Base-by-base conservation (phyloP, 2,113 vertebrate species). In the Maccullochella peelii region DNA sequence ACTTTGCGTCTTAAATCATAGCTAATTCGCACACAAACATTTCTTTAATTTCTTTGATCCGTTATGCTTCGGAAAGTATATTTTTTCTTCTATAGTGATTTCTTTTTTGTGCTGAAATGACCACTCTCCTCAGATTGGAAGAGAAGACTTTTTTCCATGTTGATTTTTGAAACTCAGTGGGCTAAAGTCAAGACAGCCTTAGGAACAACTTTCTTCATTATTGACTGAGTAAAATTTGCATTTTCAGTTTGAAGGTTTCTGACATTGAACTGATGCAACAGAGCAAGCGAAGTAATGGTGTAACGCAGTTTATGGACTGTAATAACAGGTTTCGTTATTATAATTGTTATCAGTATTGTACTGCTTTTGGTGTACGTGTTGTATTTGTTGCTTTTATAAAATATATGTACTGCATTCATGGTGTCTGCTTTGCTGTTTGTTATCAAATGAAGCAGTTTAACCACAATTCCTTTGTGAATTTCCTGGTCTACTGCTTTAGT, bases 161-260 rank as follows among this genome's bases (percentile, higher is more conserved):
- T 82, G 18, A 77, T 80, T 83, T 88, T 23, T 47, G 1, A 72
- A 58, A 83, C 50, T 75, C 49, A 54, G n/a, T 25, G 36, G 58
- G 73, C 65, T 40, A 44, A 72, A 80, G 27, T 33, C 42, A 69
- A 55, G 54, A 44, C 16, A 14, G 59, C 62, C 73, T n/a, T 3
- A 21, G 61, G 44, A 49, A 54, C 27, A 3, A 52, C 55, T 73
- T n/a, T 14, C 63, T 74, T 77, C 44, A 67, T 40, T 69, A 62
- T 8, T 15, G 30, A 54, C 50, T n/a, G 55, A 68, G 70, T 36
- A 36, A 62, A 87, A 54, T 84, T 23, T 44, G 42, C 40, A 63
- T 79, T 87, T 85, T 57, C 9, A 1, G 61, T 69, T 65, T 80
- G 7, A 80, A 44, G 52, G 25, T 58, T 62, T 80, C 61, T 15